A percentile compares a stretch with the other conserved stretches of the same genome.
Conservation (phyloP, 2,113 vertebrate genomes). For the Anolis carolinensis region DNA sequence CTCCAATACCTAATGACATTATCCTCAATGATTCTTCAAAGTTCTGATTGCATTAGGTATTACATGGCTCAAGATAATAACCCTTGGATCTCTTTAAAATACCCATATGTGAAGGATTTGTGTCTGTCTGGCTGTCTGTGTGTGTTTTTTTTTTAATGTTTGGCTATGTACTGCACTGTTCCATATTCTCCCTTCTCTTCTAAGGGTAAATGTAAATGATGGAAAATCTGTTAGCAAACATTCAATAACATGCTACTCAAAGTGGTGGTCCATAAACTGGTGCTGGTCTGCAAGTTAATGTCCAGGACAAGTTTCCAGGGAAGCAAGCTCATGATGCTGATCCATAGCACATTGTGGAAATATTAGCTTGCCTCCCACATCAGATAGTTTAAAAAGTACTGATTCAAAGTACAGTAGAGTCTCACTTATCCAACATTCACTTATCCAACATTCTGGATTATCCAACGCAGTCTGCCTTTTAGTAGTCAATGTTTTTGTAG, state of each 20-base stretch:
- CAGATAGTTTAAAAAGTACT: too few relatives aligned
- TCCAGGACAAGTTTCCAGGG: too few relatives aligned
- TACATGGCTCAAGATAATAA: background rate
- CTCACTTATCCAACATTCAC: background rate
- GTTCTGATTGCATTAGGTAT: constrained; percentile 2
- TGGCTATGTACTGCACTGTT: background rate
- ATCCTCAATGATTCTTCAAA: background rate
- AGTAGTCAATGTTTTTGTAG: too few relatives aligned
- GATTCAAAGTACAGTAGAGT: background rate
- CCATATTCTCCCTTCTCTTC: background rate
- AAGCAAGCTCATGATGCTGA: too few relatives aligned
- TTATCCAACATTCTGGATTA: too few relatives aligned
- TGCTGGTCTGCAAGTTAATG: too few relatives aligned
- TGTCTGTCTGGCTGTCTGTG: background rate
- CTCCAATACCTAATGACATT: background rate
- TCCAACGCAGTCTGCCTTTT: too few relatives aligned
- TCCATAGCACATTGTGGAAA: too few relatives aligned
- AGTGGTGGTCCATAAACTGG: too few relatives aligned
- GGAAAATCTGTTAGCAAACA: background rate
- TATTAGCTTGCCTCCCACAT: too few relatives aligned
- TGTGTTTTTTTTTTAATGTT: constrained; percentile 10
- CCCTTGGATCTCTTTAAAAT: constrained; percentile 18
- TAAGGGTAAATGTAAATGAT: background rate
- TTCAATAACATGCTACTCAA: background rate
- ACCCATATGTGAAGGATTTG: background rate